Base-by-base conservation (phyloP, 2,888 invertebrate species). In the Cremastinae sp. region DNA sequence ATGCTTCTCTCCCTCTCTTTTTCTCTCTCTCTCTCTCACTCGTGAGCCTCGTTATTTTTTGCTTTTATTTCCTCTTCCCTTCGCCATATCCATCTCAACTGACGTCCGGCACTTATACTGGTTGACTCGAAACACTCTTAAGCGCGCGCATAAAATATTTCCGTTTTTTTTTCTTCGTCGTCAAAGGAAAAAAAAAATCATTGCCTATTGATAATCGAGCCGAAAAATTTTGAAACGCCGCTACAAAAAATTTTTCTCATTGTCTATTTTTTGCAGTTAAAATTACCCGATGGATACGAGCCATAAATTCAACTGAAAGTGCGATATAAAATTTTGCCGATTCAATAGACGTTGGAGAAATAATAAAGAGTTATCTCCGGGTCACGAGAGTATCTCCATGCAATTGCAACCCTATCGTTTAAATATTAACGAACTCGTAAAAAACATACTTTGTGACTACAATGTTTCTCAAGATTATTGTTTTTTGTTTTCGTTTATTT, bases 11-110 rank as follows among this genome's bases (percentile, higher is more conserved):
- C 77, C 71, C 79, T 79, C 82, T 79, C 78, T 74, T 76, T 80
- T 18, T 34, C 80, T 79, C 47, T 41, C 47, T 65, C 71, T 56
- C 76, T 78, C 71, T 80, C 80, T 84, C 83, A 81, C 81, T 51
- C 76, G 70, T 34, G 68, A 34, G 58, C 75, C 34, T 53, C 47
- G 68, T 41, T 43, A 14, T 20, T 58, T 65, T 62, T 70, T 53
- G 8, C 41, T 56, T 62, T 56, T 22, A 34, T 53, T 28, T 51
- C 36, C 59, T 10, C 65, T 49, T 34, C 28, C 51, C 54, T 28
- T 28, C 28, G 28, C 68, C 65, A 10, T 45, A 10, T 59, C 65
- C 18, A 22, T 28, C 43, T 49, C 56, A 22, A 54, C 53, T 22
- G 75, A 51, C 73, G 61, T 69, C 66, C 45, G 62, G 45, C 18